Conservation (phyloP, 2,888 invertebrate species). For the Acleris holmiana region DNA sequence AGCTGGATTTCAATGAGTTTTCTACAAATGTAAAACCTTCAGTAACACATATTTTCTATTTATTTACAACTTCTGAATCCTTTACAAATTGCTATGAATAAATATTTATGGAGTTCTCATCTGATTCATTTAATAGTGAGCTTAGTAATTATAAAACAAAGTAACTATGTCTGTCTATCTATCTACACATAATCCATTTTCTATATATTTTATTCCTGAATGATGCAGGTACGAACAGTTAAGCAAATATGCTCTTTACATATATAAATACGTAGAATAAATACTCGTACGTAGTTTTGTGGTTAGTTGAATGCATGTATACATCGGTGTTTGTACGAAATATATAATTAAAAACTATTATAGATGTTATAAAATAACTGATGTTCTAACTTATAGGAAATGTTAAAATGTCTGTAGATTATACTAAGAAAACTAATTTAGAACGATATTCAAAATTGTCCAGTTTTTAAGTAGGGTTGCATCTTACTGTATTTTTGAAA, state of each 20-base stretch:
- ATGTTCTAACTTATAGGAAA: slow-evolving; percentile 15
- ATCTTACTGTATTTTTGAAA: not conserved
- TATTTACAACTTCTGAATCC: slow-evolving; percentile 11
- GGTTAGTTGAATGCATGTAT: slow-evolving; percentile 41
- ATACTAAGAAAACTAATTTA: slow-evolving; percentile 18
- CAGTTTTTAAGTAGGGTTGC: slow-evolving; percentile 6
- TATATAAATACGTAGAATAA: slow-evolving; percentile 24
- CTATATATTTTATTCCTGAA: slow-evolving; percentile 18
- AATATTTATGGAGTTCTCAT: slow-evolving; percentile 4
- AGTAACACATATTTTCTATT: slow-evolving; percentile 14
- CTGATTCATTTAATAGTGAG: slow-evolving; percentile 17
- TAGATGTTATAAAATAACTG: slow-evolving; percentile 36
- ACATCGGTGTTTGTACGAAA: slow-evolving; percentile 41
- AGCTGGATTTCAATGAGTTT: slow-evolving; percentile 18
- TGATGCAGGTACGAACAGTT: not conserved
- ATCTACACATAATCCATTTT: slow-evolving; percentile 17
- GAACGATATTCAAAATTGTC: slow-evolving; percentile 8
- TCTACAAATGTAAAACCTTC: not conserved
- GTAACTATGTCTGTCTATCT: slow-evolving; percentile 7
- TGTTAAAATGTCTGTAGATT: slow-evolving; percentile 34
- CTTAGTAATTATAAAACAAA: slow-evolving; percentile 11
- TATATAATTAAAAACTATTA: slow-evolving; percentile 19
- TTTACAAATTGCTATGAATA: slow-evolving; percentile 9
- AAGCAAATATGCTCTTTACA: slow-evolving; percentile 17
- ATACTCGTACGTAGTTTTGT: slow-evolving; percentile 33